Conservation (phyloP, 2,113 vertebrate species). For the Callipepla squamata region DNA sequence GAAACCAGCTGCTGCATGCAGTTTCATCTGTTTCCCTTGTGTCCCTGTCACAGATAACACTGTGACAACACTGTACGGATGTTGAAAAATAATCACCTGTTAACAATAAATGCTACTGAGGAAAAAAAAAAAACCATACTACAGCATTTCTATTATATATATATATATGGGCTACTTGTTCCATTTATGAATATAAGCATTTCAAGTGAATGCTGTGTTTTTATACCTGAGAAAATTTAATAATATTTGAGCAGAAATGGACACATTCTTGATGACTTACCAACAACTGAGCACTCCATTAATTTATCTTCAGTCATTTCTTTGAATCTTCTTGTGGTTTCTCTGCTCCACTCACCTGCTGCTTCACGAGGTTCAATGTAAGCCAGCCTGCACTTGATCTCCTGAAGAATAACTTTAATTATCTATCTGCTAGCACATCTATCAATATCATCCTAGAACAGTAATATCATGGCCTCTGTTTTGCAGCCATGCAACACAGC, state of each 20-base stretch:
- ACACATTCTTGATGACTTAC: conserved; percentile 68
- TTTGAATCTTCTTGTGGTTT: conserved; percentile 83
- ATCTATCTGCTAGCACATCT: neutral
- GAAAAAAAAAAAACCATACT: neutral
- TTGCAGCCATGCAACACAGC: neutral
- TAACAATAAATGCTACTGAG: neutral
- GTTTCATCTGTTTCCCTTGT: neutral
- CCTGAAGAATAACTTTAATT: conserved; percentile 75
- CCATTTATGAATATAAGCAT: fast-evolving
- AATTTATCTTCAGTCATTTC: conserved; percentile 81
- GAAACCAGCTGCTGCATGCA: neutral
- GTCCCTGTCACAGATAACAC: too few species aligned
- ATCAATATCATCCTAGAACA: neutral
- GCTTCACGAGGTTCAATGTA: conserved; percentile 77
- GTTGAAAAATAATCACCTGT: neutral
- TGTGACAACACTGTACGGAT: neutral
- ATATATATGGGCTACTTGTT: neutral
- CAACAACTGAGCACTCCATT: conserved; percentile 80
- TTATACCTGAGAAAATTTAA: neutral
- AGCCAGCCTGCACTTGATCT: conserved; percentile 86
- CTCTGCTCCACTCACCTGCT: conserved; percentile 78
- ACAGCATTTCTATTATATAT: neutral
- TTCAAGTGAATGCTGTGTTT: neutral
- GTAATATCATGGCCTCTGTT: neutral
- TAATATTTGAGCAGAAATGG: neutral